phyloP scores from a whole-genome alignment of 1,140 invertebrate genomes.

The Eueides isabella region DNA sequence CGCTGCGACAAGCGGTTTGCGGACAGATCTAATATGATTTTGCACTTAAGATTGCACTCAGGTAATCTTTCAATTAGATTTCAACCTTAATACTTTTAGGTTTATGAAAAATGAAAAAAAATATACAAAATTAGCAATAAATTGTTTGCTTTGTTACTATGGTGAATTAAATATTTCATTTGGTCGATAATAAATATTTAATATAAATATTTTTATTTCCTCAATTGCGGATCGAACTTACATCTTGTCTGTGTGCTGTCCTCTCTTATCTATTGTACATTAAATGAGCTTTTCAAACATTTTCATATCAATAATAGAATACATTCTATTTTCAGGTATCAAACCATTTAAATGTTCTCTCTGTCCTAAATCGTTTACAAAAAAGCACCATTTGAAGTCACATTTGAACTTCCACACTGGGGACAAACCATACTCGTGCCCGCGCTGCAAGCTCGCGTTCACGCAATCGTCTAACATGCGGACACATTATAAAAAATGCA shows the following conservation, averaged over 20 bases:
- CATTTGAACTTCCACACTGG: conserved; percentile 92
- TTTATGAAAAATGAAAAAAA: no score
- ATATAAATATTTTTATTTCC: no score
- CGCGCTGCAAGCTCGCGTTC: conserved; percentile 88
- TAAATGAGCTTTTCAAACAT: no score
- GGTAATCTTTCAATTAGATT: conserved; percentile 59
- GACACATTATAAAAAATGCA: conserved; percentile 89
- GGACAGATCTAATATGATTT: conserved; percentile 91
- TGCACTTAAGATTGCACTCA: conserved; percentile 90
- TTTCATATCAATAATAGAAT: background rate
- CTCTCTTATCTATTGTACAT: no score
- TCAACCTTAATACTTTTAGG: no score
- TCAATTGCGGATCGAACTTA: no score
- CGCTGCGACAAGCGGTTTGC: conserved; percentile 90
- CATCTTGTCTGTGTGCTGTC: no score
- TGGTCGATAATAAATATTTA: no score
- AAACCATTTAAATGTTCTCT: conserved; percentile 94
- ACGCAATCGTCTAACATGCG: conserved; percentile 91
- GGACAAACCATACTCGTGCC: conserved; percentile 89
- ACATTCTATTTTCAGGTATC: conserved; percentile 82
- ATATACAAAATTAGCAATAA: no score
- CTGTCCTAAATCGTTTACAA: conserved; percentile 94
- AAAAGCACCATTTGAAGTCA: conserved; percentile 92
- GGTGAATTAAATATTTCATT: no score
- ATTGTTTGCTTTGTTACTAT: no score